Evolutionary conservation across 2,888 invertebrate species (phyloP).

Genomic region (Lymantria dispar): DNA sequence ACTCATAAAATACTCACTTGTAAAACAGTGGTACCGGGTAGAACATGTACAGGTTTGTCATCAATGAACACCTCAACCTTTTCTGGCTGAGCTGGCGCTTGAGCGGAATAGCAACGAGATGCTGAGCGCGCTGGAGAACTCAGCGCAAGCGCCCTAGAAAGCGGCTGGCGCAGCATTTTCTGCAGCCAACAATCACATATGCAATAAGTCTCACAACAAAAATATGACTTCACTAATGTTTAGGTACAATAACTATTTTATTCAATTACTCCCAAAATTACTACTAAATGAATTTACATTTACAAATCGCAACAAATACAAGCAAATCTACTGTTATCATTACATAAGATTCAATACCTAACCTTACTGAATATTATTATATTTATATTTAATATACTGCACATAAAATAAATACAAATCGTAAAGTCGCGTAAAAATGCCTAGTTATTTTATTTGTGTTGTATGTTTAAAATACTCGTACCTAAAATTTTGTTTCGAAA

Average conservation of each 20-base stretch:
- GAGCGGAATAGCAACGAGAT: slow-evolving; percentile 71
- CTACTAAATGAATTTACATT: background rate
- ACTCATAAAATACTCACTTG: slow-evolving; percentile 83
- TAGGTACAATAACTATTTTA: background rate
- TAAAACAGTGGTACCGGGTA: slow-evolving; percentile 97
- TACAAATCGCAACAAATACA: slow-evolving; percentile 26
- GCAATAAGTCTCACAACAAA: slow-evolving; percentile 21
- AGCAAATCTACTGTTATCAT: slow-evolving; percentile 65
- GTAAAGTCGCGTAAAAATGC: slow-evolving; percentile 7
- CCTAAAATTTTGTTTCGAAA: slow-evolving; percentile 44
- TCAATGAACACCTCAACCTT: slow-evolving; percentile 98
- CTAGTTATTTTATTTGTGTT: slow-evolving; percentile 31
- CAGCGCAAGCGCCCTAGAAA: slow-evolving; percentile 85
- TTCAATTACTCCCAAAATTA: background rate
- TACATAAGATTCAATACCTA: slow-evolving; percentile 76
- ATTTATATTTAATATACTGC: slow-evolving; percentile 1
- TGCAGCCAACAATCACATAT: slow-evolving; percentile 48
- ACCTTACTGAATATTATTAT: slow-evolving; percentile 54
- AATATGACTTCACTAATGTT: slow-evolving; percentile 3
- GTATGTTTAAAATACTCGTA: slow-evolving; percentile 46
- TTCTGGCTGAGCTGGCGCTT: slow-evolving; percentile 83
- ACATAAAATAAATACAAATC: slow-evolving; percentile 3
- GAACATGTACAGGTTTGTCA: slow-evolving; percentile 96
- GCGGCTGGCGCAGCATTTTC: slow-evolving; percentile 90
- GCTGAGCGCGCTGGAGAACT: slow-evolving; percentile 65